Evolutionary conservation across 2,113 vertebrate genomes (phyloP).

Genomic region (Sinocyclocheilus rhinocerous): DNA sequence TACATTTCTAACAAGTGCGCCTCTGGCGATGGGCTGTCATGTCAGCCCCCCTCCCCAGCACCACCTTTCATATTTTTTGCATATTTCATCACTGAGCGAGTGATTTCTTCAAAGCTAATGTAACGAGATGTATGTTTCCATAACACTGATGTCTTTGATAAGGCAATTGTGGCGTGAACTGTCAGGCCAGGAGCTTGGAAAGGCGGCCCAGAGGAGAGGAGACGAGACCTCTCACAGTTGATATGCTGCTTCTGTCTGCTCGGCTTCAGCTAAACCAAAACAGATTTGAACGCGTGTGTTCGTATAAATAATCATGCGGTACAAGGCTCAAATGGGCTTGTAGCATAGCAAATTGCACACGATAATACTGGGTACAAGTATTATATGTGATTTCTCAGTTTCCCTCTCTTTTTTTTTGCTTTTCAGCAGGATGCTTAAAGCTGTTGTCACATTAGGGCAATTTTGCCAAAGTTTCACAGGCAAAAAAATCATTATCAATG

Average conservation of each 20-base stretch:
- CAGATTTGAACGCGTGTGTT: not conserved
- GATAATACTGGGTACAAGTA: not conserved
- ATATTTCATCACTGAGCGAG: conserved; percentile 85
- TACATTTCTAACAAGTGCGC: conserved; percentile 86
- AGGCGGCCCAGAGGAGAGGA: conserved; percentile 39
- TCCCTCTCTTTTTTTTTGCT: too few relatives aligned
- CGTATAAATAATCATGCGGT: not conserved
- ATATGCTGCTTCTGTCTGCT: conserved; percentile 54
- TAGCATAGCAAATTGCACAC: not conserved
- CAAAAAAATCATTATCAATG: too few relatives aligned
- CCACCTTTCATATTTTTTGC: conserved; percentile 82
- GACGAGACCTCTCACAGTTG: conserved; percentile 50
- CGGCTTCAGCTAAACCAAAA: conserved; percentile 49
- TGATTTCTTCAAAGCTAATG: conserved; percentile 86
- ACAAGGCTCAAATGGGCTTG: not conserved
- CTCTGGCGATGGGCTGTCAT: conserved; percentile 86
- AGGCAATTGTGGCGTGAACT: conserved; percentile 79
- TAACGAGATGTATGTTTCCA: conserved; percentile 88
- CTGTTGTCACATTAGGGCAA: too few relatives aligned
- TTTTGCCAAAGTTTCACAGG: too few relatives aligned
- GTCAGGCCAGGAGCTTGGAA: conserved; percentile 70
- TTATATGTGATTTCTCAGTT: too few relatives aligned
- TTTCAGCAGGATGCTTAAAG: not conserved
- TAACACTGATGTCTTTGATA: conserved; percentile 87
- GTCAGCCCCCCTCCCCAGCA: conserved; percentile 70